These are phyloP conservation scores for Carassius gibelio DNA, from an alignment of 2,113 vertebrate species.

Conservation along the genomic window DNA sequence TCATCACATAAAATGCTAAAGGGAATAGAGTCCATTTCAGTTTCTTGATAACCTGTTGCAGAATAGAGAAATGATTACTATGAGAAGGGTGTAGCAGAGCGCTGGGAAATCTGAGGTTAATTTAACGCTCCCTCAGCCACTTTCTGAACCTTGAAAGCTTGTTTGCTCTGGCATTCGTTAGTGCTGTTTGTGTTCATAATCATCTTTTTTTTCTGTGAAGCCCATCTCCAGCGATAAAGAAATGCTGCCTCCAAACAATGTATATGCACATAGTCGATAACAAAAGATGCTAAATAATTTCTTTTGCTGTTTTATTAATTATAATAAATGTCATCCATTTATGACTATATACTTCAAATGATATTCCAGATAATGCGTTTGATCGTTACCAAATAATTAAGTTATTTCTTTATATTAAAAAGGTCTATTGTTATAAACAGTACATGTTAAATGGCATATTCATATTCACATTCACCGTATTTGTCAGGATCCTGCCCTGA, in stretches of 20 bases:
- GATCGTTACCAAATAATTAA: too few relatives aligned
- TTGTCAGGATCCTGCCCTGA: too few relatives aligned
- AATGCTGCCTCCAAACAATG: background rate
- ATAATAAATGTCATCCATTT: background rate
- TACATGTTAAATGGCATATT: background rate
- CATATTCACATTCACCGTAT: background rate
- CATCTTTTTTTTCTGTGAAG: background rate
- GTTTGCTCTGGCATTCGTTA: conserved; percentile 25
- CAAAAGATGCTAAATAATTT: background rate
- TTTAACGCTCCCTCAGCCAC: background rate
- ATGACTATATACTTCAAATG: too few relatives aligned
- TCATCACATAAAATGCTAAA: background rate
- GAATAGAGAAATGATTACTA: conserved; percentile 20
- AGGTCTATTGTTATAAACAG: background rate
- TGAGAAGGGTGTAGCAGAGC: background rate
- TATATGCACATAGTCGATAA: background rate
- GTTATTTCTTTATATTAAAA: too few relatives aligned
- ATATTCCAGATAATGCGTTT: too few relatives aligned
- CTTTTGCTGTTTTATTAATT: background rate
- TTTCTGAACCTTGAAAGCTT: conserved; percentile 9
- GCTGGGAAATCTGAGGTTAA: background rate
- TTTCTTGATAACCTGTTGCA: conserved; percentile 21
- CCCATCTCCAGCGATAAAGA: conserved; percentile 49
- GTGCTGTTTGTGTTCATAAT: conserved; percentile 11
- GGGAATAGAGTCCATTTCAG: background rate